Evolutionary conservation across 2,113 vertebrate genomes (phyloP).

Genomic region (Platysternon megacephalum): DNA sequence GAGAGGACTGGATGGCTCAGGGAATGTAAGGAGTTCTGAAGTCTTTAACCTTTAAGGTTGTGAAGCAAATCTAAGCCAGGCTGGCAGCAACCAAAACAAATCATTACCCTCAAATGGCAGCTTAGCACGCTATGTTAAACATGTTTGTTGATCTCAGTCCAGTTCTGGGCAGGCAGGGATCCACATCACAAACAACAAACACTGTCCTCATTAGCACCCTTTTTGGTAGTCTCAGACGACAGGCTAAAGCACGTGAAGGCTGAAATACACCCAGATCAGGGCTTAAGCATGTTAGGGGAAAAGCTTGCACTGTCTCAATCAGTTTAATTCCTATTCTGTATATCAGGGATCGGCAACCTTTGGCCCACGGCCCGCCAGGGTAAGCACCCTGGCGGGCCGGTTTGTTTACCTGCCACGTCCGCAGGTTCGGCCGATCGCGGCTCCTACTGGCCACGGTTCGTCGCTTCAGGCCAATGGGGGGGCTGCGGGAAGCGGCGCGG

Average conservation of each 20-base stretch:
- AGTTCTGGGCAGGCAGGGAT: rapidly evolving
- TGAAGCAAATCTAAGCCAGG: not conserved
- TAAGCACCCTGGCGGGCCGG: no score
- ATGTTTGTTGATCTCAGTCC: not conserved
- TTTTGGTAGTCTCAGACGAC: not conserved
- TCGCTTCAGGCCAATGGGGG: no score
- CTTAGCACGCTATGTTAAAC: rapidly evolving
- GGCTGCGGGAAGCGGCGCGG: no score
- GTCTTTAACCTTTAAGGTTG: not conserved
- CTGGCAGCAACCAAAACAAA: not conserved
- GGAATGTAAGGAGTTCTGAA: not conserved
- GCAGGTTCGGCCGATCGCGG: no score
- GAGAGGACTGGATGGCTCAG: not conserved
- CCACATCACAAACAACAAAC: not conserved
- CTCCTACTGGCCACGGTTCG: no score
- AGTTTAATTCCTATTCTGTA: not conserved
- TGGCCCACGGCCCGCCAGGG: no score
- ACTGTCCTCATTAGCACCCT: not conserved
- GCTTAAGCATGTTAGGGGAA: not conserved
- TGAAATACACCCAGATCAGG: not conserved
- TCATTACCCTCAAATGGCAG: not conserved
- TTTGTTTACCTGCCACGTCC: no score
- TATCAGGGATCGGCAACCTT: no score
- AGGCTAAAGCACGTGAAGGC: not conserved
- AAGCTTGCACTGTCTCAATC: not conserved